Percentiles rank a stretch among this genome's conserved stretches.
Evolutionary conservation across 2,797 vertebrate genomes (phyloP).

Genomic region (Fistularia tabacaria): DNA sequence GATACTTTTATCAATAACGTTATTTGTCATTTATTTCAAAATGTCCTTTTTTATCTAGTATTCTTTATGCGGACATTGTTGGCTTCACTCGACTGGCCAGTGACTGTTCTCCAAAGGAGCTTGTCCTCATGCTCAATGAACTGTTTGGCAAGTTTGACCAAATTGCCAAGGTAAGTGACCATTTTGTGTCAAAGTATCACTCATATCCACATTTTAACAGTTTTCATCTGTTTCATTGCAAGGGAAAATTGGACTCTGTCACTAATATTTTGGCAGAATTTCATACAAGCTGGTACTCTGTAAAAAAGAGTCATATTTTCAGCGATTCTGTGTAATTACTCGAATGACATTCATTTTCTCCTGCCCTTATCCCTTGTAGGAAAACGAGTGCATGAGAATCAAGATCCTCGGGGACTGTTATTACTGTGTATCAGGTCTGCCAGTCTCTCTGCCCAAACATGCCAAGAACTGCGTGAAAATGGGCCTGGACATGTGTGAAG

Average conservation of each 20-base stretch:
- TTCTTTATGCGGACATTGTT: conserved; percentile 97
- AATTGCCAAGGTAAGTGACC: conserved; percentile 89
- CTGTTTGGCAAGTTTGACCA: conserved; percentile 98
- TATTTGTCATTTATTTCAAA: no score
- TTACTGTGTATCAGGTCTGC: conserved; percentile 96
- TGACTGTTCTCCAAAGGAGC: conserved; percentile 96
- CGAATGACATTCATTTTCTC: not conserved
- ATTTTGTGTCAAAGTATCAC: not conserved
- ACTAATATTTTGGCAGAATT: no score
- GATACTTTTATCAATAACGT: no score
- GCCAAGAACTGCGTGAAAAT: conserved; percentile 99
- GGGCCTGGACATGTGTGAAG: conserved; percentile 98
- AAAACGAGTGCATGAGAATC: conserved; percentile 99
- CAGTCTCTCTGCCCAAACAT: conserved; percentile 91
- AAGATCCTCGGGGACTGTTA: conserved; percentile 99
- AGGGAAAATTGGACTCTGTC: no score
- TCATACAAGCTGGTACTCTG: no score
- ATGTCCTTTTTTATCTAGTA: conserved; percentile 68
- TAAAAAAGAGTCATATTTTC: not conserved
- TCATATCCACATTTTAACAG: not conserved
- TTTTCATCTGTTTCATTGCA: not conserved
- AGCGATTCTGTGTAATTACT: no score
- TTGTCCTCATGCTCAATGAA: conserved; percentile 96
- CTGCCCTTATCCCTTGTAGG: conserved; percentile 66
- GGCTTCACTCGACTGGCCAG: conserved; percentile 95